Evolutionary conservation across 1,140 invertebrate species (phyloP), one percentile per base, ranked within the genome.

Genomic region (Heliconius himera): DNA sequence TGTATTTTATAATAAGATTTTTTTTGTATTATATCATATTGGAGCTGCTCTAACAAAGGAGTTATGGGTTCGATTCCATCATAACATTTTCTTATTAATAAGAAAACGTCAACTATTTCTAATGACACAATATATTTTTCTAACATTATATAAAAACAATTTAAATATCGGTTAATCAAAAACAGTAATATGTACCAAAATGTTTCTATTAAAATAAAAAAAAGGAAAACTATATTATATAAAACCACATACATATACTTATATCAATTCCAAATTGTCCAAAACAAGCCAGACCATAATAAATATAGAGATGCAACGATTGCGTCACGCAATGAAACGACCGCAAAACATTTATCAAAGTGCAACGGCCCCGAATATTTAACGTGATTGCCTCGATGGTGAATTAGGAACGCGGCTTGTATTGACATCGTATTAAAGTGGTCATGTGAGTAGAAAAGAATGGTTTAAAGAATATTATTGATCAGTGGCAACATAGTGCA

Each of bases 291-390:
- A 3, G 8, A 56, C 54, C 9, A 56, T 56, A 56, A 56, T 22
- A 56, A 56, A 56, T 56, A 56, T 56, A 8, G 54, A 56, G 54
- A 56, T 56, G 54, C 54, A 81, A n/a, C 73, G 71, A 77, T 56
- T 66, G 76, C 78, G 41, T 87, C 84, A 87, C 74, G 85, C 83
- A 85, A 84, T 46, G 73, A n/a, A 18, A 16, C 81, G 84, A 84
- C 86, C 84, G 88, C 85, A 87, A 87, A 88, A 87, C 87, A 89
- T 90, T 90, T 87, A 87, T 87, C 81, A 85, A 84, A 85, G 87
- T 83, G 80, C 89, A 83, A 81, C 73, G 87, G 85, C 82, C 86
- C 81, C 74, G 73, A 74, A 82, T 83, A 80, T 83, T 78, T 82
- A 81, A 82, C 18, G 82, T 88, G 84, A 89, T 87, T 83, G 84